phyloP scores from a whole-genome alignment of 2,888 invertebrate genomes.

The Melangyna quadrimaculata region DNA sequence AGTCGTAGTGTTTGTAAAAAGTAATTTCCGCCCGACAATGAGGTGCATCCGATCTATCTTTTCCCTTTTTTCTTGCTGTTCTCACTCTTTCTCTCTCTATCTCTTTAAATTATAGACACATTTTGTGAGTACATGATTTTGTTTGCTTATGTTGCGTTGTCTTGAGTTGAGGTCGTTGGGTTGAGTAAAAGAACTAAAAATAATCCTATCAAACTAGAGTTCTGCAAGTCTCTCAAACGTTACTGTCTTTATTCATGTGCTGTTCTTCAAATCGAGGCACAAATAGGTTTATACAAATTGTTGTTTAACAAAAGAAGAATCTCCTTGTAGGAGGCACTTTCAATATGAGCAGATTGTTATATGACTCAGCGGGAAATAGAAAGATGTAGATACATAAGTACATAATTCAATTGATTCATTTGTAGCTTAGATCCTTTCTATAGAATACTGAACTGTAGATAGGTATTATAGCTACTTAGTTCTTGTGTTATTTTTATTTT shows the following conservation, averaged over 20 bases:
- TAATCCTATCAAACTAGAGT: constrained; percentile 33
- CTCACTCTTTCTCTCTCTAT: background rate
- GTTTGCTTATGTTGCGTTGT: too few species aligned
- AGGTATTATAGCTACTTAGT: too few species aligned
- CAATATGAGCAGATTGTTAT: background rate
- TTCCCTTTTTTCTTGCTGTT: background rate
- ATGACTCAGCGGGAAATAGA: background rate
- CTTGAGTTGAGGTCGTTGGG: background rate
- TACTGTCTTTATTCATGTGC: background rate
- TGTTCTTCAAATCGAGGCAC: background rate
- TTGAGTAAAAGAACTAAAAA: constrained; percentile 25
- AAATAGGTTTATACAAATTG: background rate
- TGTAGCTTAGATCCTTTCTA: background rate
- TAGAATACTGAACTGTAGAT: background rate
- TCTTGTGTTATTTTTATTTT: background rate
- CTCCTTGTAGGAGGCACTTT: background rate
- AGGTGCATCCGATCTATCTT: constrained; percentile 58
- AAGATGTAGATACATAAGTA: constrained; percentile 12
- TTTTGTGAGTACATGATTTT: constrained; percentile 26
- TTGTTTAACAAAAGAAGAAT: background rate
- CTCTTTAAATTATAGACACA: constrained; percentile 18
- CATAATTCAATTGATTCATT: constrained; percentile 28
- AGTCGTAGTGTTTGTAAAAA: constrained; percentile 60
- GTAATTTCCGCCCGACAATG: constrained; percentile 67
- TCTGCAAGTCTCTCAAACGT: background rate